Evolutionary conservation across 2,888 invertebrate species (phyloP).

Genomic region (Athalia circularis): DNA sequence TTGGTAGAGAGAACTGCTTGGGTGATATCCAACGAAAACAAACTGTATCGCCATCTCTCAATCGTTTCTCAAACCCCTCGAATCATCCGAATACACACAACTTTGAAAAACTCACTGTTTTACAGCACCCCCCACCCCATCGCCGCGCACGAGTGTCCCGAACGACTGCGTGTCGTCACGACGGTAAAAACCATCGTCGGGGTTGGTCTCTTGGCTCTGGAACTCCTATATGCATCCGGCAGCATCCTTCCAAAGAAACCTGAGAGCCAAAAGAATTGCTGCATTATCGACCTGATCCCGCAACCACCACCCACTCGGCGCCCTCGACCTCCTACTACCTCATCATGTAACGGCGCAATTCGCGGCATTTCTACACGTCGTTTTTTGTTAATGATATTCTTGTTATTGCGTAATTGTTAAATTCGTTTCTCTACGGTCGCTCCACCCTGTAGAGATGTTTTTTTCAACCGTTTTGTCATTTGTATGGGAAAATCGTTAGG

Average conservation of each 20-base stretch:
- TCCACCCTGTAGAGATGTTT: not conserved
- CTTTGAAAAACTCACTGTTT: not conserved
- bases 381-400: not conserved
- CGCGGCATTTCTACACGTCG: not conserved
- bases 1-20: constrained; percentile 47
- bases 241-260: not conserved
- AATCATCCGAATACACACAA: not conserved
- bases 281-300: constrained; percentile 53
- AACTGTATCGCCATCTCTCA: constrained; percentile 60
- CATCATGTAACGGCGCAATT: not conserved
- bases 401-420: constrained; percentile 27
- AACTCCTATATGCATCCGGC: too few relatives aligned
- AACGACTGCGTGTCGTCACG: too few relatives aligned
- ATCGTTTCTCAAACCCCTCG: constrained; percentile 45
- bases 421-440: not conserved
- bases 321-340: not conserved
- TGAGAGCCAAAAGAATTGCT: constrained; percentile 46
- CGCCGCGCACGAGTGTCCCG: too few relatives aligned
- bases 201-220: too few relatives aligned
- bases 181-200: too few relatives aligned
- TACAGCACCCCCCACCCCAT: too few relatives aligned
- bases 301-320: not conserved
- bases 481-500: not conserved
- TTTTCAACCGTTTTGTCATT: too few relatives aligned
- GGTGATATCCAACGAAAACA: constrained; percentile 50